Evolutionary conservation across 2,797 vertebrate species (phyloP).

Genomic region (Kryptopterus vitreolus): DNA sequence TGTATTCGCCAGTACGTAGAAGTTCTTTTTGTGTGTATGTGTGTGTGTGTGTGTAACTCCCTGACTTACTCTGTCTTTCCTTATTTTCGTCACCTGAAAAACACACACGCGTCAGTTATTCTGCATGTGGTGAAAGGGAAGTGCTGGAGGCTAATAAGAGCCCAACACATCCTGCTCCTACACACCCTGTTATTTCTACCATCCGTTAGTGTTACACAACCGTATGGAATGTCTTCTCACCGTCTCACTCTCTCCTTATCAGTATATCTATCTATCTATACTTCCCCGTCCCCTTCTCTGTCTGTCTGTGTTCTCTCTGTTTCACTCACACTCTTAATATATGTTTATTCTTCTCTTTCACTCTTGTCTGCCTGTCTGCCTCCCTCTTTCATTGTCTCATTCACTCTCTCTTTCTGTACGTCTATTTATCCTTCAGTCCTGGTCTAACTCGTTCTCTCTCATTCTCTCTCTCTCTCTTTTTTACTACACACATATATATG

Average conservation of each 20-base stretch:
- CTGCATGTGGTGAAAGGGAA: neutral
- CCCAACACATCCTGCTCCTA: conserved; percentile 21
- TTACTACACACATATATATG: too few species aligned
- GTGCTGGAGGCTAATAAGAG: conserved; percentile 10
- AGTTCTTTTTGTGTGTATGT: neutral
- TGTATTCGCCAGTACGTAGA: neutral
- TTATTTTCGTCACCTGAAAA: neutral
- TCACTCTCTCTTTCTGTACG: too few species aligned
- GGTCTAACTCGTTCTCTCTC: neutral
- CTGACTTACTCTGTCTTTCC: conserved; percentile 4
- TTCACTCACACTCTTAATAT: neutral
- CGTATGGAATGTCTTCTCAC: too few species aligned
- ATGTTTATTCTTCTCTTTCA: too few species aligned
- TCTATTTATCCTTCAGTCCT: neutral
- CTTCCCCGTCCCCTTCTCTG: neutral
- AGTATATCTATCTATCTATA: neutral
- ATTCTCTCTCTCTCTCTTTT: neutral
- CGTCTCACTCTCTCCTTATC: neutral
- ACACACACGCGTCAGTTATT: neutral
- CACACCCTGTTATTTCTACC: neutral
- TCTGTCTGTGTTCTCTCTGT: neutral
- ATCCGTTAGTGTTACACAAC: conserved; percentile 45
- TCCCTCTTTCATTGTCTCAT: too few species aligned
- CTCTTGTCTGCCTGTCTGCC: too few species aligned
- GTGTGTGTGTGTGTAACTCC: too few species aligned